phyloP scores from a whole-genome alignment of 2,113 vertebrate genomes.

The Formicarius rufipectus region DNA sequence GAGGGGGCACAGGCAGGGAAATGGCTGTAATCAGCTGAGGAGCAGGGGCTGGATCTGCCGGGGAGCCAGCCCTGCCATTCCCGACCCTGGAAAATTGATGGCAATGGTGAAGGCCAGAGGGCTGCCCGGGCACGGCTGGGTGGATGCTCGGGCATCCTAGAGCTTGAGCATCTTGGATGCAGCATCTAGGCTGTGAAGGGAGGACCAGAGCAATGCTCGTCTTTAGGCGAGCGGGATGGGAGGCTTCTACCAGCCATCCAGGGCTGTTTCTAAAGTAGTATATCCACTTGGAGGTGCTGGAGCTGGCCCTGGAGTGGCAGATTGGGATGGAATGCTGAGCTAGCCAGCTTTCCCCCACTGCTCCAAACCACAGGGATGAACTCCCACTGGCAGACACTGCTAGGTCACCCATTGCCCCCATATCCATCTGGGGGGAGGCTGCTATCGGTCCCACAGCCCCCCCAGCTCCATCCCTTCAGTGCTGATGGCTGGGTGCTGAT shows the following conservation, averaged over 20 bases:
- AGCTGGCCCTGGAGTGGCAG: neutral
- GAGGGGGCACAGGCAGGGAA: slow-evolving; percentile 38
- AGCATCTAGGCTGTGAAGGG: neutral
- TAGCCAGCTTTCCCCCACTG: neutral
- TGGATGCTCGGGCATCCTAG: neutral
- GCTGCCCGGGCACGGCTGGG: neutral
- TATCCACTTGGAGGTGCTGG: neutral
- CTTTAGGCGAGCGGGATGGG: accelerated
- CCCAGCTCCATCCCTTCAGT: neutral
- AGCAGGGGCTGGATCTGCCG: neutral
- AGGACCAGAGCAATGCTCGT: neutral
- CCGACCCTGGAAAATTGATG: neutral
- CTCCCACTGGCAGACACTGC: neutral
- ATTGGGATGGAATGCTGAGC: neutral
- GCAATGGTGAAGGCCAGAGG: neutral
- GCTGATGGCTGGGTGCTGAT: neutral
- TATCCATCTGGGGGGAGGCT: no score
- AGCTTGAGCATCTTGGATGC: neutral
- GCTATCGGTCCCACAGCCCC: accelerated
- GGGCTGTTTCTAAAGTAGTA: accelerated
- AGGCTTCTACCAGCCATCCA: neutral
- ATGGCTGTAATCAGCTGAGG: slow-evolving; percentile 1
- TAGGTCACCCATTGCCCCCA: neutral
- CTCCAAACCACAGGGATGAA: neutral
- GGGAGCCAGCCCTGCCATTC: neutral